A percentile compares a stretch with the other conserved stretches of the same genome.
phyloP scores from a whole-genome alignment of 2,113 vertebrate species.

The Telmatochromis sp. region DNA sequence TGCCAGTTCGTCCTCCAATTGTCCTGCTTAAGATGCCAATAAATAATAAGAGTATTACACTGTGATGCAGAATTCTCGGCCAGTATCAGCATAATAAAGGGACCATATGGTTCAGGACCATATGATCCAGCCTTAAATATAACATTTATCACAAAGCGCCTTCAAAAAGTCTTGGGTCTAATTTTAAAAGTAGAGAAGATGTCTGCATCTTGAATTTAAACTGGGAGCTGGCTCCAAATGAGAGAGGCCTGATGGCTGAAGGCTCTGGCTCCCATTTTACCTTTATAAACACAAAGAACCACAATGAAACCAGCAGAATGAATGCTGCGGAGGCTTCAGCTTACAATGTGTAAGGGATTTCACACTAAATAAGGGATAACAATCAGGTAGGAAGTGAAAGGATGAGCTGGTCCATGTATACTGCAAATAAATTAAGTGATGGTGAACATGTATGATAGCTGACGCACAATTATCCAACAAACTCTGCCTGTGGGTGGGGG shows the following conservation, averaged over 20 bases:
- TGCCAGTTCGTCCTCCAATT: not conserved
- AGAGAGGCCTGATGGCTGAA: not conserved
- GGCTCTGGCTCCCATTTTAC: not conserved
- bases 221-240: not conserved
- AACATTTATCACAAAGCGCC: not conserved
- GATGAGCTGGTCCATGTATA: not conserved
- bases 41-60: not conserved
- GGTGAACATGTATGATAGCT: not conserved
- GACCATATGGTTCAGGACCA: not conserved
- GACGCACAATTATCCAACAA: fast-evolving
- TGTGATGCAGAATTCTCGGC: not conserved
- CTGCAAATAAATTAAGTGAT: fast-evolving
- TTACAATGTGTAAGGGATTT: not conserved
- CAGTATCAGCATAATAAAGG: not conserved
- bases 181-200: not conserved
- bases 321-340: fast-evolving
- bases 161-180: not conserved
- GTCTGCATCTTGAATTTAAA: fast-evolving
- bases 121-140: not conserved
- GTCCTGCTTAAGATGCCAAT: not conserved
- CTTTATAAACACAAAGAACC: not conserved
- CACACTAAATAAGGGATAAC: not conserved
- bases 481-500: not conserved
- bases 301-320: not conserved
- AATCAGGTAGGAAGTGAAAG: not conserved